Conservation (phyloP, 2,113 vertebrate species). For the Caracal caracal region DNA sequence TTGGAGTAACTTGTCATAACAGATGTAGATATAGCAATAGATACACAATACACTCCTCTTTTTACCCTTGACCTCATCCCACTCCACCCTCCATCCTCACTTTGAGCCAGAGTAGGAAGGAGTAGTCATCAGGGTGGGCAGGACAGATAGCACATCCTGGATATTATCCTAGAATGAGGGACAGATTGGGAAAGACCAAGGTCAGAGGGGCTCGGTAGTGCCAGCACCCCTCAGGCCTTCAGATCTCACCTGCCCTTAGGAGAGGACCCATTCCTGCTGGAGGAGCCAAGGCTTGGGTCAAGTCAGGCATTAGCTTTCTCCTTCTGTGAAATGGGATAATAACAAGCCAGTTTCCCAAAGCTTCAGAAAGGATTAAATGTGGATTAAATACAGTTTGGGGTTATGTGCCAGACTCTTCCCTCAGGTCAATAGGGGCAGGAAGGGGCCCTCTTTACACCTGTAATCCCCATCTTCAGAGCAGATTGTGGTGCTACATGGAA, state of each 20-base stretch:
- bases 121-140: conserved; percentile 90
- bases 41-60: neutral
- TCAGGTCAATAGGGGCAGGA: neutral
- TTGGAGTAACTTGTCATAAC: neutral
- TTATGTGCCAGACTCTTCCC: neutral
- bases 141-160: conserved; percentile 88
- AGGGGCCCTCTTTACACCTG: neutral
- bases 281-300: neutral
- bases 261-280: neutral
- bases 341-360: neutral
- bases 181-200: neutral
- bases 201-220: neutral
- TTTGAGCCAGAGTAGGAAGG: conserved; percentile 93
- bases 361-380: neutral
- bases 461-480: neutral
- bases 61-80: neutral
- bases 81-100: conserved; percentile 77
- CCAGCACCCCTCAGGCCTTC: neutral
- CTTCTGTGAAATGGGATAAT: neutral
- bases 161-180: conserved; percentile 88
- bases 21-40: neutral
- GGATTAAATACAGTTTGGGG: too few species aligned
- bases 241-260: too few species aligned
- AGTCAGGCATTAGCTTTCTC: neutral
- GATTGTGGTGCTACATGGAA: neutral